Conservation (phyloP, 2,113 vertebrate species). For the Pimephales promelas region DNA sequence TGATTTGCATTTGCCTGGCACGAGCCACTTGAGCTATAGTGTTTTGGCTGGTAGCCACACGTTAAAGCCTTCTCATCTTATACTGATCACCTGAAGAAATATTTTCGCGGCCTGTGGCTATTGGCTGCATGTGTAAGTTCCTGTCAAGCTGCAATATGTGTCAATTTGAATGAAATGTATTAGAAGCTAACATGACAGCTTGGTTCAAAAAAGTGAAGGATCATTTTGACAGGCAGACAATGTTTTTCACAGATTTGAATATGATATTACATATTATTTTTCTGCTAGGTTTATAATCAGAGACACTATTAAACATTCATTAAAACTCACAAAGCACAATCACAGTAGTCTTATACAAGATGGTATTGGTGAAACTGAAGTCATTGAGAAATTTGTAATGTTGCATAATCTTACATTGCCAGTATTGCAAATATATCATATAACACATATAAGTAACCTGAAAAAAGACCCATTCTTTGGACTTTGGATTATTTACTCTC, state of each 20-base stretch:
- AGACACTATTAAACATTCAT: neutral
- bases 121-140: neutral
- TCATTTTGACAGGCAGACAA: neutral
- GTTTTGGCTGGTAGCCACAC: constrained; percentile 15
- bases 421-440: neutral
- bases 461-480: neutral
- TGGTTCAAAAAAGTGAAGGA: neutral
- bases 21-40: neutral
- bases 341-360: neutral
- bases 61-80: constrained; percentile 23
- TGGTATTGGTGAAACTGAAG: neutral
- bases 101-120: neutral
- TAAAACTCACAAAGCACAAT: neutral
- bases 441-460: too few relatives aligned
- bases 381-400: neutral
- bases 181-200: neutral
- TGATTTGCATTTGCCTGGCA: neutral
- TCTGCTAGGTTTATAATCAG: neutral
- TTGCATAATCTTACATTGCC: neutral
- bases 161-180: constrained; percentile 12
- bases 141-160: neutral
- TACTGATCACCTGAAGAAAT: neutral
- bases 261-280: neutral
- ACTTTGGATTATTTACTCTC: neutral
- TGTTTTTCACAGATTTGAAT: too few relatives aligned